Conservation (phyloP, 2,888 invertebrate genomes). For the Polydrusus pterygomalis region DNA sequence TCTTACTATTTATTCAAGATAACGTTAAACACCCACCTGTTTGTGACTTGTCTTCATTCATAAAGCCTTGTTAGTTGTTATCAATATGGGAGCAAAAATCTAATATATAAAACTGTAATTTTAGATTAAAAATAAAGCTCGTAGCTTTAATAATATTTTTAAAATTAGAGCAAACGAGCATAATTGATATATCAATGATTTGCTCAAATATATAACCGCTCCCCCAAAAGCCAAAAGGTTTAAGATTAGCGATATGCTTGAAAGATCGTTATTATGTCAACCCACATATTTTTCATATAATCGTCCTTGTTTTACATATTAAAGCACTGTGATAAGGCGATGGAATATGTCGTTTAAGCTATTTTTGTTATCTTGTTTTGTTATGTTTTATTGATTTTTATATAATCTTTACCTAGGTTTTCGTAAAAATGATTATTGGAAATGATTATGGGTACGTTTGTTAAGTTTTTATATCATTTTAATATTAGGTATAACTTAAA, state of each 20-base stretch:
- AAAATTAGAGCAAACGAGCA: background rate
- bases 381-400: too few species aligned
- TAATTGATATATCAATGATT: background rate
- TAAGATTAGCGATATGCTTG: background rate
- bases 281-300: slow-evolving; percentile 1
- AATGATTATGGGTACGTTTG: too few species aligned
- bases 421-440: too few species aligned
- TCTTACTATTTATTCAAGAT: slow-evolving; percentile 13
- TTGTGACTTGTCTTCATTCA: slow-evolving; percentile 40
- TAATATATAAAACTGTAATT: background rate
- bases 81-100: slow-evolving; percentile 31
- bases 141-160: background rate
- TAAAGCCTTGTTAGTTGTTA: slow-evolving; percentile 14
- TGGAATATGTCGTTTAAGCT: background rate
- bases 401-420: too few species aligned
- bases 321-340: background rate
- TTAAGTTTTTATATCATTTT: too few species aligned
- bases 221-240: background rate
- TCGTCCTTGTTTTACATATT: background rate
- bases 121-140: background rate
- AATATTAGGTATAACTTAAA: too few species aligned
- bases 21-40: slow-evolving; percentile 43
- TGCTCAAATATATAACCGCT: slow-evolving; percentile 18
- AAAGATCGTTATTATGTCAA: background rate
- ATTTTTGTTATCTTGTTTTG: too few species aligned